phyloP scores from a whole-genome alignment of 2,113 vertebrate species.

The Pygoscelis antarcticus region DNA sequence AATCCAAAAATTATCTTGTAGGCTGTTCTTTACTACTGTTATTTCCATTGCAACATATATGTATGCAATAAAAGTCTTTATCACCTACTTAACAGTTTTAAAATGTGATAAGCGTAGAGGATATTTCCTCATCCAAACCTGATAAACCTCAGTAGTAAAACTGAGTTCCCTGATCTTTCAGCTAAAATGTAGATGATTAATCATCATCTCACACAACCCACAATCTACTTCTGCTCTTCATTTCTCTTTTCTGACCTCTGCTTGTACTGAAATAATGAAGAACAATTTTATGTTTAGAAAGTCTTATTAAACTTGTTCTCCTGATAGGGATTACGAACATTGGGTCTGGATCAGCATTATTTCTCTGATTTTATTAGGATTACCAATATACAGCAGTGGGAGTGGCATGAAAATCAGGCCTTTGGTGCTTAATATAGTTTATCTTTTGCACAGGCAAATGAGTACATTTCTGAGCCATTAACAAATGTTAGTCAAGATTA shows the following conservation, averaged over 20 bases:
- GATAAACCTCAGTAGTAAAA: neutral
- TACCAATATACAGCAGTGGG: neutral
- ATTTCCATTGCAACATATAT: neutral
- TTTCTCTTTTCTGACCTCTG: neutral
- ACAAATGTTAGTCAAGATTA: neutral
- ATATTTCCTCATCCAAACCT: neutral
- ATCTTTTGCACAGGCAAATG: neutral
- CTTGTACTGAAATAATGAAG: neutral
- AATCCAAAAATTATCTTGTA: neutral
- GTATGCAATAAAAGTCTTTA: neutral
- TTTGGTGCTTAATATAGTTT: neutral
- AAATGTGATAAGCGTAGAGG: neutral
- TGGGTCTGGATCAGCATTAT: neutral
- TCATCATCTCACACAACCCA: neutral
- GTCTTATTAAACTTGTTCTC: neutral
- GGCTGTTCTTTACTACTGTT: neutral
- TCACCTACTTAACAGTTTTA: neutral
- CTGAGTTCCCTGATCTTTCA: neutral
- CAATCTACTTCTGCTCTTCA: neutral
- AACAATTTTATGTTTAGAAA: neutral
- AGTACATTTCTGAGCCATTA: neutral
- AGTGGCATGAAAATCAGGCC: neutral
- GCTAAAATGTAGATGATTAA: neutral
- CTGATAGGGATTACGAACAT: neutral
- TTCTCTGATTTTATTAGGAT: neutral